Conservation (phyloP, 2,797 vertebrate genomes). For the Meda fulgida region DNA sequence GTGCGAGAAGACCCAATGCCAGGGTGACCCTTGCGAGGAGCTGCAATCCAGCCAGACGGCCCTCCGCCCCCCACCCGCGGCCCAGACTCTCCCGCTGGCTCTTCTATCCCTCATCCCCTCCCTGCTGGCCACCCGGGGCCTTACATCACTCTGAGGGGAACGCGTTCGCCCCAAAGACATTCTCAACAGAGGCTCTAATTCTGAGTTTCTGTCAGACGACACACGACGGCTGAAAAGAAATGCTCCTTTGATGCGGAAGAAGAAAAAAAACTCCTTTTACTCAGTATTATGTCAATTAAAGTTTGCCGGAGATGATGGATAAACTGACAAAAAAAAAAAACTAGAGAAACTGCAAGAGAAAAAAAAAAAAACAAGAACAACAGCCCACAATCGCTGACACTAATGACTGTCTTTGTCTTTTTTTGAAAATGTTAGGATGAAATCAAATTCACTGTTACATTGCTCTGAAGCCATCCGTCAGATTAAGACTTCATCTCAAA, state of each 20-base stretch:
- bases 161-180: constrained; percentile 41
- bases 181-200: constrained; percentile 54
- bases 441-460: constrained; percentile 21
- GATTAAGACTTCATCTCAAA: constrained; percentile 16
- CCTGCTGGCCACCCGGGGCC: constrained; percentile 70
- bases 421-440: constrained; percentile 32
- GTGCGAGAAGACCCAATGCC: constrained; percentile 89
- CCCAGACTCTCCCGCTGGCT: constrained; percentile 59
- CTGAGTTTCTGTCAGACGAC: constrained; percentile 47
- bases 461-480: neutral
- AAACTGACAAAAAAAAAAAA: neutral
- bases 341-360: neutral
- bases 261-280: constrained; percentile 64
- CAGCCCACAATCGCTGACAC: neutral
- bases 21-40: constrained; percentile 82
- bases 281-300: constrained; percentile 23
- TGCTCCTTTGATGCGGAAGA: constrained; percentile 23
- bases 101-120: constrained; percentile 70
- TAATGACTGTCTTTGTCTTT: constrained; percentile 30
- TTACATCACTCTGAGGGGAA: constrained; percentile 74
- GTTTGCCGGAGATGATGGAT: constrained; percentile 33
- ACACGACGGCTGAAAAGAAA: constrained; percentile 61
- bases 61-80: constrained; percentile 24
- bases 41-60: constrained; percentile 72
- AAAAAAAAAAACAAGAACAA: constrained; percentile 16